phyloP scores from a whole-genome alignment of 2,113 vertebrate genomes.

The Genyomyrus donnyi region DNA sequence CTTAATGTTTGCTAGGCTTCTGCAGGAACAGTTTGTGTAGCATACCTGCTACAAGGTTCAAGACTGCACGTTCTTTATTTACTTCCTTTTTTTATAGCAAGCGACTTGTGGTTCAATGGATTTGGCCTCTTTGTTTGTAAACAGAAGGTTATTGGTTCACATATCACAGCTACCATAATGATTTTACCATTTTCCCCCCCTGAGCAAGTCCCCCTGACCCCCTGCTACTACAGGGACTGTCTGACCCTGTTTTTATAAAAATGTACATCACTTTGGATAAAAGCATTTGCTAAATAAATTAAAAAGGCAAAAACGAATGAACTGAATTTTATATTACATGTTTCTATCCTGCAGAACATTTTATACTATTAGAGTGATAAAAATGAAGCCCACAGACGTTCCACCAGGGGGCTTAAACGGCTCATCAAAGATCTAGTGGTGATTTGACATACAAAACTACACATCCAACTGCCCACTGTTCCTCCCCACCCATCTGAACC shows the following conservation, averaged over 20 bases:
- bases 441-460: background rate
- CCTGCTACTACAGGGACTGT: background rate
- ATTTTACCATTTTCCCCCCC: background rate
- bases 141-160: background rate
- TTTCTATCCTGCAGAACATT: background rate
- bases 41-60: background rate
- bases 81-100: background rate
- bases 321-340: background rate
- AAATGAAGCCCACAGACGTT: background rate
- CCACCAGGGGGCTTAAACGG: background rate
- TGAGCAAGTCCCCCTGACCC: background rate
- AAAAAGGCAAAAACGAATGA: background rate
- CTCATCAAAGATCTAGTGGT: background rate
- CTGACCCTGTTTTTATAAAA: background rate
- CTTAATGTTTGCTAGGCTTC: background rate
- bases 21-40: background rate
- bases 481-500: background rate
- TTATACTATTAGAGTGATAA: background rate
- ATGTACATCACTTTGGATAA: background rate
- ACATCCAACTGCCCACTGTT: background rate
- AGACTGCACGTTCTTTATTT: background rate
- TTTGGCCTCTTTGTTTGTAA: background rate
- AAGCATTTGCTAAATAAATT: background rate
- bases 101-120: background rate
- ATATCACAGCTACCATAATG: background rate